Evolutionary conservation across 2,888 invertebrate species (phyloP), one percentile per base, ranked within the genome.

Genomic region (Drosophila neoperkinsi): DNA sequence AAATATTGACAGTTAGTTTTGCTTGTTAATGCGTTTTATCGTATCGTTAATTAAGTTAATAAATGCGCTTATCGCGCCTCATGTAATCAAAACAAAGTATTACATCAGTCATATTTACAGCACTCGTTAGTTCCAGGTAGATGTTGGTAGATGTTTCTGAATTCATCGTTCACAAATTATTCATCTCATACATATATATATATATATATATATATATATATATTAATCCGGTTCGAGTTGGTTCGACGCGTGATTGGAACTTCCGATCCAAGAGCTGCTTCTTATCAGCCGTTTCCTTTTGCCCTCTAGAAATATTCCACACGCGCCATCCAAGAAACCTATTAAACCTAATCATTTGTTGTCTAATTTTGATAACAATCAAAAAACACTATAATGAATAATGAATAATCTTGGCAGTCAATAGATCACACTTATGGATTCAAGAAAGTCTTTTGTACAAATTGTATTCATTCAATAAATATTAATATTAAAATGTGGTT

Each of bases 11-110:
- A 74, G 79, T 65, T 65, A 33, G 53, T 53, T 33, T 51, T 28
- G 53, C 58, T 58, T 65, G 52, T 68, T 84, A 74, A 74, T 68
- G 72, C 68, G 63, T 75, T 74, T 86, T 89, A 89, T 84, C 75
- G 56, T 36, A 28, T 30, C 66, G 61, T 84, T 86, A 65, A 81
- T 78, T 62, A 60, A 57, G 82, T 50, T 81, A 74, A 89, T 89
- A 87, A 84, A 77, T 79, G 71, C 66, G 67, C 82, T 89, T 81
- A 81, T 81, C 79, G 52, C 41, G 10, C 18, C 55, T 16, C 53
- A 56, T 83, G 88, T 75, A 90, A 88, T 81, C 41, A 74, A 82
- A 89, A 90, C 87, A 84, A 61, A 38, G 25, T 66, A 89, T 88
- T 88, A 87, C 88, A 88, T 90, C 90, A 88, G 81, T 71, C 57